Base-by-base conservation (phyloP, 2,113 vertebrate genomes). In the Columbina picui region DNA sequence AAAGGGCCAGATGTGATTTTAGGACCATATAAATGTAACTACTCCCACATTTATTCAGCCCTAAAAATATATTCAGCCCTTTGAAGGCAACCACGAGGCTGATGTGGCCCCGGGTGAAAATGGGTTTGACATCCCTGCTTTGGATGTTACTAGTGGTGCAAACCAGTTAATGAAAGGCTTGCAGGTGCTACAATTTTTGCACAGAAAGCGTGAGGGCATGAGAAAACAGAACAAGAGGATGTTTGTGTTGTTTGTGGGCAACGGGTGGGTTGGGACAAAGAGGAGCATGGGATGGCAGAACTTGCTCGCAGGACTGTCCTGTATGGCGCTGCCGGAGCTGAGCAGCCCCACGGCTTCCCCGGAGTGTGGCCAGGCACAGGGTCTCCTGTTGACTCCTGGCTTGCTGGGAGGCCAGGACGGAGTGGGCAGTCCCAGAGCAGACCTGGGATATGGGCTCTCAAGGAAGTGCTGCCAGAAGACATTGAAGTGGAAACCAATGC, bases 341-440 rank as follows among this genome's bases (percentile, higher is more conserved):
- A 45, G 75, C 5, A n/a, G 12, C 26, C 1, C 50, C 6, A 15
- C 32, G 34, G 25, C 38, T 87, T 69, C 38, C 55, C 13, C 5
- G 2, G 38, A 65, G 27, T 1, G 0, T 23, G 41, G 19, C 0
- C 3, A 14, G 38, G 26, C 13, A n/a, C 21, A 5, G 4, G 29
- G 7, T 32, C 23, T 63, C 20, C 47, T 12, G 16, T 38, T 30
- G 22, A 34, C 9, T 21, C 50, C 69, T 41, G 79, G 69, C 57
- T 18, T 53, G 26, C 69, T 56, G 26, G 22, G 32, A 84, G 77
- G 65, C 34, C 32, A 25, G 52, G 69, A 63, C 0, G 17, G 47
- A 45, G 49, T 20, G 52, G 56, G 90, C 39, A 94, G 81, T 52
- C 15, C 2, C 9, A 25, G 50, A 63, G 41, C 0, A 0, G 55